Evolutionary conservation across 2,113 vertebrate genomes (phyloP).

Genomic region (Myodes glareolus): DNA sequence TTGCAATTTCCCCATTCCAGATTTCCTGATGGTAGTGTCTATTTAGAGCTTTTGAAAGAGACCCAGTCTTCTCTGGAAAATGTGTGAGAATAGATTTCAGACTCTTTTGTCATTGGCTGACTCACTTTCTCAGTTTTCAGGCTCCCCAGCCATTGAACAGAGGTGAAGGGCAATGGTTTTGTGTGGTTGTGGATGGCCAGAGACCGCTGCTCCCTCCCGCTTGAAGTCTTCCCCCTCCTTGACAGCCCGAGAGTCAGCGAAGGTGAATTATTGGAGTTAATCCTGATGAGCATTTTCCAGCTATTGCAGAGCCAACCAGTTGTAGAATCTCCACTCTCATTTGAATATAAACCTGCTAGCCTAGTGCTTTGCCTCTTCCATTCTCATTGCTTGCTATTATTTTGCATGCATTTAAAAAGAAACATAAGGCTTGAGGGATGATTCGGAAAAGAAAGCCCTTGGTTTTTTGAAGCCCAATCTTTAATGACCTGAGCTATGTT

Average conservation of each 20-base stretch:
- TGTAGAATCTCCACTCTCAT: neutral
- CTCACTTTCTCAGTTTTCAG: conserved; percentile 59
- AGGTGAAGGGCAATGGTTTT: neutral
- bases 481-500: neutral
- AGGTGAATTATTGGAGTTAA: neutral
- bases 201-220: neutral
- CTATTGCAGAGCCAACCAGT: too few species aligned
- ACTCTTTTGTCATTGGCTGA: conserved; percentile 72
- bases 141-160: neutral
- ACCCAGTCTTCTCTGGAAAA: conserved; percentile 75
- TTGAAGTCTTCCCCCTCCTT: neutral
- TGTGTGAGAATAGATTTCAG: conserved; percentile 72
- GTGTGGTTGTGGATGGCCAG: neutral
- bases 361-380: neutral
- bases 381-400: neutral
- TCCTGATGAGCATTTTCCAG: neutral
- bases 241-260: neutral
- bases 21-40: conserved; percentile 75
- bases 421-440: too few species aligned
- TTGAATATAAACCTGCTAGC: neutral
- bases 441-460: too few species aligned
- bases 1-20: conserved; percentile 36
- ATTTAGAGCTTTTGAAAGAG: conserved; percentile 80
- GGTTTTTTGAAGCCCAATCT: neutral
- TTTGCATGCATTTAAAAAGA: neutral